Base-by-base conservation (phyloP, 2,113 vertebrate genomes). In the Spea bombifrons region DNA sequence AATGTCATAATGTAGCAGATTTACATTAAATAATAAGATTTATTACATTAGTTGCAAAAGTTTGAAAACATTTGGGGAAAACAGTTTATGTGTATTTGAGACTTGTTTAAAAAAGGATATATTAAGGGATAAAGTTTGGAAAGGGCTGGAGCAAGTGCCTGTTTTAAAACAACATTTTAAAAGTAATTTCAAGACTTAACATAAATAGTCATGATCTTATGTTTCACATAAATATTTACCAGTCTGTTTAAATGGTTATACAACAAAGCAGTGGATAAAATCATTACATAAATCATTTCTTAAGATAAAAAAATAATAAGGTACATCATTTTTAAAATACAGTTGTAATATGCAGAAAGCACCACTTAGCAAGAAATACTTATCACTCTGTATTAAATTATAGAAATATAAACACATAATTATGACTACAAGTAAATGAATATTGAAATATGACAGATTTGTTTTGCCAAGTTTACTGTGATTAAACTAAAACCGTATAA, bases 1-100 rank as follows among this genome's bases (percentile, higher is more conserved):
- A 17, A 45, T 80, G 78, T 80, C 78, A 74, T 67, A 17, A 45
- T 74, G 78, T 73, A 71, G 68, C n/a, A 46, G 53, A 80, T 74
- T 74, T 80, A 80, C 63, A 73, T 80, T 73, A 74, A 74, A 80
- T 73, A 74, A 66, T 67, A 68, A 74, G 78, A 80, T 80, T 80
- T 80, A 80, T 80, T 73, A 44, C 71, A 50, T 68, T 73, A 74
- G 46, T 66, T 61, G 64, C 44, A 68, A 67, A 67, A 12, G 78
- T 74, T 74, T 80, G 71, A 80, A 80, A 67, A 80, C 78, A 67
- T 80, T 48, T 68, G 78, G 78, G 74, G 74, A 80, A 71, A 73
- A 73, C 78, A 74, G 78, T 80, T 74, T 80, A 80, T 80, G 53
- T 61, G 68, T 80, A 46, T 74, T 80, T 64, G 61, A 47, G 48